These are phyloP conservation scores for Gymnobelideus leadbeateri DNA, from an alignment of 2,113 vertebrate species.

Conservation along the genomic window DNA sequence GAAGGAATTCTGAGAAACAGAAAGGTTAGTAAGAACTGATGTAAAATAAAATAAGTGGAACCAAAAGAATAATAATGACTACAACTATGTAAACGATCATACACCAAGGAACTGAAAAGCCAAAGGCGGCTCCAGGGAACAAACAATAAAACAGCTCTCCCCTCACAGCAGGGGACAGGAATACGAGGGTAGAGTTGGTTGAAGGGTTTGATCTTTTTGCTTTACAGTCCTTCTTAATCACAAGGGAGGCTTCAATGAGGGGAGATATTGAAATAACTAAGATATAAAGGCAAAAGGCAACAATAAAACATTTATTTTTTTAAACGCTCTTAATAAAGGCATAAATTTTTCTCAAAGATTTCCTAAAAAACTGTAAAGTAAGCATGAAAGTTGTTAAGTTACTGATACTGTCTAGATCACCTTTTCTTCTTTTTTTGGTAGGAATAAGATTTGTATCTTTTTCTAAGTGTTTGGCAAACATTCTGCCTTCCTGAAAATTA, in stretches of 20 bases:
- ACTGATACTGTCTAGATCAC: not conserved
- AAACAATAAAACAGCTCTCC: not conserved
- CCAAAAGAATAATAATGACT: not conserved
- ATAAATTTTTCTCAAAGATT: not conserved
- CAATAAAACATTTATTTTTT: not conserved
- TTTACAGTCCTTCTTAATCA: not conserved
- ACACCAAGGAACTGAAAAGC: not conserved
- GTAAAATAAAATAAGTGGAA: not conserved
- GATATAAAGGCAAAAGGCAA: not conserved
- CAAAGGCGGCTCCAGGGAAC: not conserved
- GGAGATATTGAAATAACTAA: not conserved
- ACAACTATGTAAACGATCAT: not conserved
- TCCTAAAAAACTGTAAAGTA: not conserved
- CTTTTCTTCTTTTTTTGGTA: too few species aligned
- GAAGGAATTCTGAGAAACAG: too few species aligned
- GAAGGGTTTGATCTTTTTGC: not conserved
- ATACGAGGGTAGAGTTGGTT: not conserved
- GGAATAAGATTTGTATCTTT: not conserved
- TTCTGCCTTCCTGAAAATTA: too few species aligned
- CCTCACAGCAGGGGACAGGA: not conserved
- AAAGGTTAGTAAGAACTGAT: not conserved
- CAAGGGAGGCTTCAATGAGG: not conserved
- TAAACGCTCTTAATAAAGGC: not conserved
- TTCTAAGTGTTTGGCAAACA: not conserved
- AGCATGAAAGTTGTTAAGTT: not conserved